Base-by-base conservation (phyloP, 2,888 invertebrate genomes). In the Drosophila pseudotalamancana region DNA sequence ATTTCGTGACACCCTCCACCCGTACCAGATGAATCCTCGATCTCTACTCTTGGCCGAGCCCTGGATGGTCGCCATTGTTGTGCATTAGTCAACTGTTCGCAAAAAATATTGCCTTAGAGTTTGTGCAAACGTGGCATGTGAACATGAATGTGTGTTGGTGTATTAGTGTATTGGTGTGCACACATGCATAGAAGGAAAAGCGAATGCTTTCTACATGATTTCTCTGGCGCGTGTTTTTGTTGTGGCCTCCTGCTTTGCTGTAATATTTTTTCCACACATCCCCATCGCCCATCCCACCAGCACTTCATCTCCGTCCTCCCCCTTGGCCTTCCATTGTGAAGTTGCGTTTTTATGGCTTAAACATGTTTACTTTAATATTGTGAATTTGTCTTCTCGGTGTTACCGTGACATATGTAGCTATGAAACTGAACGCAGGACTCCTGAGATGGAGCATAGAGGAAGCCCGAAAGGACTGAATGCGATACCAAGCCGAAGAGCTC, bases 281-380 rank as follows among this genome's bases (percentile, higher is more conserved):
- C 19, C 48, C 54, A 16, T 6, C 18, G 12, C 9, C 0, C 21
- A 8, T 3, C 6, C 11, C 8, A n/a, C 23, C 29, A 1, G 6
- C 21, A 6, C 11, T 23, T 14, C 14, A 11, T 8, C 6, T 42
- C 46, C n/a, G 14, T 46, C n/a, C 18, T n/a, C 18, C 18, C 6
- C 25, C 14, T 16, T 27, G 77, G 60, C 39, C 66, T 57, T 59
- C 70, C 48, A 56, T 69, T 66, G 83, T 72, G 70, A 46, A 86
- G 77, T 56, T 86, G 80, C 77, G 69, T 75, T 87, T 82, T 86
- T 82, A 82, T 88, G 87, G 88, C 71, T 75, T 82, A 79, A 86
- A 88, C 87, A 83, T 82, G 82, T 88, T 86, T 88, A 86, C 88
- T 82, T 86, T 83, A 88, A 82, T 88, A 83, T 76, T 62, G 77